These are phyloP conservation scores for Hypotaenidia okinawae DNA, from an alignment of 2,797 vertebrate species.

Conservation along the genomic window DNA sequence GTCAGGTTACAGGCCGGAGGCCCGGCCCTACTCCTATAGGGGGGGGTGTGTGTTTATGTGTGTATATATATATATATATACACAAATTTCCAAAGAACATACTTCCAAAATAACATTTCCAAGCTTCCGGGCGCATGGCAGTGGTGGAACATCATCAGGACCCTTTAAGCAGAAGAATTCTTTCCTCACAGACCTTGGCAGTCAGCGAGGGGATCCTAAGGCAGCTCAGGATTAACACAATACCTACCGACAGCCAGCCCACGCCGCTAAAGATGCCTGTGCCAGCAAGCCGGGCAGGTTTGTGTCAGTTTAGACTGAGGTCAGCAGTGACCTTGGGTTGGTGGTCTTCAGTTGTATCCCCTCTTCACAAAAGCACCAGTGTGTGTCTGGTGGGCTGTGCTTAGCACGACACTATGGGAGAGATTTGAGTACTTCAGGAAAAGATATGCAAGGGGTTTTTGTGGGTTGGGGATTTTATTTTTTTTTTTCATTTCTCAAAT, in stretches of 20 bases:
- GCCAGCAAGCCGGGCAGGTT: not conserved
- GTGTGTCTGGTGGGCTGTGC: not conserved
- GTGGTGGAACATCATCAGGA: not conserved
- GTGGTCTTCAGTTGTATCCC: fast-evolving
- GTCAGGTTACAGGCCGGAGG: not conserved
- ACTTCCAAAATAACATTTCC: not conserved
- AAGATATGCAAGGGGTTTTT: no score
- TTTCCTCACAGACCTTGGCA: slow-evolving; percentile 7
- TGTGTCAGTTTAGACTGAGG: fast-evolving
- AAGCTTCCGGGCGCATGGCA: not conserved
- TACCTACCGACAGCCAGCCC: not conserved
- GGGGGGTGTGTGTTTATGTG: no score
- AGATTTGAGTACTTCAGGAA: not conserved
- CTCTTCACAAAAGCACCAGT: fast-evolving
- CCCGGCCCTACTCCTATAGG: not conserved
- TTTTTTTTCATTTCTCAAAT: not conserved
- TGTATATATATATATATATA: no score
- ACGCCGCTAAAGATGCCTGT: fast-evolving
- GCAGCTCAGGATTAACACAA: not conserved
- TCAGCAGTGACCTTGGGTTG: fast-evolving
- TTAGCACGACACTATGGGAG: fast-evolving
- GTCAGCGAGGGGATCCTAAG: not conserved
- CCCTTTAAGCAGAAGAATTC: not conserved
- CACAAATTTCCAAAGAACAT: not conserved
- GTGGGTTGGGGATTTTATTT: no score